Base-by-base conservation (phyloP, 2,888 invertebrate genomes). In the Megaustenia siamemsis region DNA sequence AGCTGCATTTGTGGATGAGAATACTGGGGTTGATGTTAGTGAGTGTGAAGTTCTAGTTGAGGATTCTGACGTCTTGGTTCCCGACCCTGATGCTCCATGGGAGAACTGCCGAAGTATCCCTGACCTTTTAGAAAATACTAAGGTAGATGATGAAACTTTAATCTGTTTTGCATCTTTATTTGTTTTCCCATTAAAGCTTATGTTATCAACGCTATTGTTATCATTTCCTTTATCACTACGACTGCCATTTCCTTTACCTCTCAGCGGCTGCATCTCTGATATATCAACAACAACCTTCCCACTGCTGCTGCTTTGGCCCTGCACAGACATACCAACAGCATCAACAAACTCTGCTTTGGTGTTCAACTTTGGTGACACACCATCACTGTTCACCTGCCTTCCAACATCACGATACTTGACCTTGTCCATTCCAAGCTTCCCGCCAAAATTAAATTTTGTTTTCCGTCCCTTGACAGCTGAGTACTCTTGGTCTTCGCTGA, bases 401-500 rank as follows among this genome's bases (percentile, higher is more conserved):
- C 8, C 18, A n/a, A 28, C 35, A 21, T 83, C 83, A 35, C 77
- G 35, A 43, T 68, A 68, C 77, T 53, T 76, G 77, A 28, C 56
- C 56, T 49, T 75, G 56, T 77, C 77, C 56, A 75, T 77, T 18
- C 83, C 82, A 21, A 82, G 63, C 60, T 56, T 81, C 32, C 79
- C 82, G 2, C 69, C 40, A 5, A 71, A 56, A 40, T 43, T 83
- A 6, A 83, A 69, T 35, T 38, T 76, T 8, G 77, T 56, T 86
- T 82, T 86, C 81, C 78, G 69, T 35, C 82, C 85, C 32, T 85
- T 85, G 40, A 84, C 71, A 10, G 71, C n/a, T 18, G 82, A 45
- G 40, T 81, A 81, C 45, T 85, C 85, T 56, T 80, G 56, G 45
- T 87, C 86, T 49, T 87, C 86, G 6, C 77, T 83, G 8, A 87